Conservation (phyloP, 1,140 invertebrate genomes). For the Melanaphis sacchari region DNA sequence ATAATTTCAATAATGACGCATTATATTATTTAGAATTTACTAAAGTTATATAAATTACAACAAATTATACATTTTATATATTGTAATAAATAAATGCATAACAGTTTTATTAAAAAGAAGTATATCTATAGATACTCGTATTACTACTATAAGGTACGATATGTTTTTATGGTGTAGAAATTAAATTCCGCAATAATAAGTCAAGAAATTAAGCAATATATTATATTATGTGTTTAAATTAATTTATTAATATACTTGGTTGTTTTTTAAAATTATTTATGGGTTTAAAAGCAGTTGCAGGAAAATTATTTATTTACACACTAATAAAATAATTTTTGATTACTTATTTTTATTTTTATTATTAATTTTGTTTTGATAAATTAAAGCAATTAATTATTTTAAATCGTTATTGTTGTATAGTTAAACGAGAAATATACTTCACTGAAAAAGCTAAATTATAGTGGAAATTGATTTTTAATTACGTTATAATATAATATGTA, state of each 20-base stretch:
- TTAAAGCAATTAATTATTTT: neutral
- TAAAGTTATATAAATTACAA: too few species aligned
- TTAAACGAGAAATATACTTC: neutral
- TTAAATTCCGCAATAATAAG: too few species aligned
- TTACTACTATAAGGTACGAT: too few species aligned
- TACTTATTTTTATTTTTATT: neutral
- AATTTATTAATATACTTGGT: neutral
- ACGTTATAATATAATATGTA: neutral
- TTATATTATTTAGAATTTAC: neutral
- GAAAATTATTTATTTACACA: neutral
- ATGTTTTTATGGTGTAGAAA: too few species aligned
- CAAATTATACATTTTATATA: neutral
- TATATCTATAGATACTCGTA: too few species aligned
- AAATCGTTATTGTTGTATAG: neutral
- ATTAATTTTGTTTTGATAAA: constrained; percentile 23
- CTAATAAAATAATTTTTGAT: neutral
- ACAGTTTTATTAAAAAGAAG: too few species aligned
- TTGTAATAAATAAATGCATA: neutral
- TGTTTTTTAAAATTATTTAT: neutral
- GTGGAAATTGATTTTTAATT: constrained; percentile 24
- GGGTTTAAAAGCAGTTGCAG: neutral
- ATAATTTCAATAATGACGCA: too few species aligned
- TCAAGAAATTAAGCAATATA: too few species aligned
- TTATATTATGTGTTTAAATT: neutral
- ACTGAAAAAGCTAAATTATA: neutral